Evolutionary conservation across 2,797 vertebrate species (phyloP), one percentile per base, ranked within the genome.

Genomic region (Crypturellus tataupa): DNA sequence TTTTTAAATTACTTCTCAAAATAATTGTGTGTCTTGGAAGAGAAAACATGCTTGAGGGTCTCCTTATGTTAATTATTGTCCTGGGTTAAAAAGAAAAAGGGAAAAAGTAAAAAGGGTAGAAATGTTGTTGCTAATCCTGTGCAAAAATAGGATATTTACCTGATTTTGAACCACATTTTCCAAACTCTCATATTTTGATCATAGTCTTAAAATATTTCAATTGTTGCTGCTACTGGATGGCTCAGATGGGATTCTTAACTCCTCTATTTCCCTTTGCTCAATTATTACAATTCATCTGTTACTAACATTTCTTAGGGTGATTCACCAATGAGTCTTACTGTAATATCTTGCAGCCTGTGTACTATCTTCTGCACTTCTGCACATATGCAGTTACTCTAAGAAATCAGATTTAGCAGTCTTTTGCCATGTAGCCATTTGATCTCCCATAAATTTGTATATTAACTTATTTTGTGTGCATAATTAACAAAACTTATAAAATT

Each of bases 321-420:
- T 24, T 9, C 15, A 2, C 0, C 23, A 67, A 0, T 23, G 23
- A 0, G 14, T 9, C 40, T 9, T 56, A 1, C 0, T 4, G 27
- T 51, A 49, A 35, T 53, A 53, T 6, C 44, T 33, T 33, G 0
- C 40, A 20, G 46, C 24, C 42, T 0, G 21, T 1, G 11, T 16
- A 40, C 33, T 14, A 23, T 7, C 65, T 42, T 20, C 65, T 27
- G 40, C 72, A 27, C 44, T 25, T 2, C 37, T 6, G 29, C 14
- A 7, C 1, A 3, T 3, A 42, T 9, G 2, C 46, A 7, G 40
- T 69, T 46, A 16, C 84, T 25, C 37, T 19, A 47, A 72, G 29
- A 9, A 7, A 35, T 6, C 8, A 64, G 49, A 39, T 4, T 5
- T 5, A 35, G 8, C 64, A 42, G 27, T 35, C 12, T 37, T 46